Evolutionary conservation across 2,113 vertebrate genomes (phyloP).

Genomic region (Plecotus auritus): DNA sequence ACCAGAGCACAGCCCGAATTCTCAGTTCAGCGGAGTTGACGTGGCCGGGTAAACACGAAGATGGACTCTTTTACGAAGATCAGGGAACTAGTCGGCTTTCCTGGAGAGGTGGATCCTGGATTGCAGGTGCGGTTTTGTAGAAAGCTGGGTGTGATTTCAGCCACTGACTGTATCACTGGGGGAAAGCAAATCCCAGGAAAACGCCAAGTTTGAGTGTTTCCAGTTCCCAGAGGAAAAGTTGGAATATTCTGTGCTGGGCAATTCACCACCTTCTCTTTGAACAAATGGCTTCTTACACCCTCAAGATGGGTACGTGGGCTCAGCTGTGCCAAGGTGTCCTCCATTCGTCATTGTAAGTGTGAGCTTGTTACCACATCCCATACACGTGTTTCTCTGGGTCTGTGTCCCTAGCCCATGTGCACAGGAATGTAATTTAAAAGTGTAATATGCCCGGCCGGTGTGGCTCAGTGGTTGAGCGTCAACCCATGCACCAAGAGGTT

Average conservation of each 20-base stretch:
- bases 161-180: accelerated
- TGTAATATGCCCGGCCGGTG: too few relatives aligned
- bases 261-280: neutral
- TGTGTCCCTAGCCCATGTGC: neutral
- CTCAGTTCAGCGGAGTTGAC: accelerated
- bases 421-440: accelerated
- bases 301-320: accelerated
- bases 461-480: too few relatives aligned
- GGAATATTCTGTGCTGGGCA: neutral
- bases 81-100: neutral
- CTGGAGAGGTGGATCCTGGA: neutral
- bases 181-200: accelerated
- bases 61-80: accelerated
- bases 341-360: accelerated
- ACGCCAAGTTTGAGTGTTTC: accelerated
- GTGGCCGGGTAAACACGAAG: accelerated
- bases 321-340: accelerated
- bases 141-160: neutral
- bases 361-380: neutral
- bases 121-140: neutral
- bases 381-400: accelerated
- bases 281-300: accelerated
- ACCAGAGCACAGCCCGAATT: accelerated
- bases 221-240: neutral
- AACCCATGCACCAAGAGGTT: too few relatives aligned